Base-by-base conservation (phyloP, 2,888 invertebrate species). In the Eledona agricola region DNA sequence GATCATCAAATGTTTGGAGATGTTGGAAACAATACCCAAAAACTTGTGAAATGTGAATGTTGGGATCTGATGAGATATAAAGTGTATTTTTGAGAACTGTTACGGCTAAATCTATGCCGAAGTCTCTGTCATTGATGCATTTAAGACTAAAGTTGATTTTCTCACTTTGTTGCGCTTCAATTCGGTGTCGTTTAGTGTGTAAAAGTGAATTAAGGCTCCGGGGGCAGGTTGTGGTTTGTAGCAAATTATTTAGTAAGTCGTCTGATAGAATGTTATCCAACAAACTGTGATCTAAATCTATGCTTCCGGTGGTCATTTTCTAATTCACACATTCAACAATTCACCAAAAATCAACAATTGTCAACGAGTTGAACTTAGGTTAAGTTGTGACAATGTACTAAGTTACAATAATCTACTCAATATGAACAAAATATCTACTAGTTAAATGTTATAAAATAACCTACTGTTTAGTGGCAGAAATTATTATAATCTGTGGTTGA, bases 171-270 rank as follows among this genome's bases (percentile, higher is more conserved):
- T 31, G 22, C 3, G 19, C 22, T 6, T 15, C 1, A n/a, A 34
- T 13, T 23, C 45, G 23, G 9, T 19, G 23, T 3, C 20, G 23
- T 17, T 45, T 45, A 5, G 34, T 10, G 10, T 32, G 10, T 1
- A 45, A 19, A 16, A 45, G 26, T 7, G 9, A 11, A 10, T 23
- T 32, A 9, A 45, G 12, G 4, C n/a, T 34, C 7, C 6, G 2
- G 9, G 11, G 10, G 6, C 25, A 45, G 3, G 23, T 10, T 9
- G 22, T 9, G 1, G 12, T 22, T 15, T 45, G 25, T 15, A 45
- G 32, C 11, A 45, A 25, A 22, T 32, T 16, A 20, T 45, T 22
- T 11, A 45, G 15, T 12, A 13, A n/a, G 15, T 45, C 34, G 4
- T 45, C 12, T 1, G 32, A 16, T 6, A 45, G 7, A 5, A 40